Evolutionary conservation across 2,888 invertebrate species (phyloP).

Genomic region (Tuberolachnus salignus): DNA sequence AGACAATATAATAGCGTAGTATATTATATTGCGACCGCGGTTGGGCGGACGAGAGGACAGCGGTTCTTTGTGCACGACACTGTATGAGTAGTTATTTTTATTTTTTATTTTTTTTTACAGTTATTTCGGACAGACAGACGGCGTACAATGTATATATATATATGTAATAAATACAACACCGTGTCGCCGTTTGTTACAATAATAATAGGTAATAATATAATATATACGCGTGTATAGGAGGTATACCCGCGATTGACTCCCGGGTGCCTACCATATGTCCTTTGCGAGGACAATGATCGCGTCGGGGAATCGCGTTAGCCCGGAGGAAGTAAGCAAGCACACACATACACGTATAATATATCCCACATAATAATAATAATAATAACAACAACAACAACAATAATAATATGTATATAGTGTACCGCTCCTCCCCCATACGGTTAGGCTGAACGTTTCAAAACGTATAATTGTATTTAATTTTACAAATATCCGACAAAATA

Average conservation of each 20-base stretch:
- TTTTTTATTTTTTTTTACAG: neutral
- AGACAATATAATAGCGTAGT: too few species aligned
- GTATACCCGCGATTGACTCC: neutral
- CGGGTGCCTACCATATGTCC: constrained; percentile 47
- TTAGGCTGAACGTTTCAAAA: too few species aligned
- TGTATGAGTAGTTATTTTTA: neutral
- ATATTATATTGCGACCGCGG: too few species aligned
- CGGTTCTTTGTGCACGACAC: neutral
- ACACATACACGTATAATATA: neutral
- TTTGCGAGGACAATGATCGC: constrained; percentile 46
- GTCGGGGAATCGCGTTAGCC: constrained; percentile 21
- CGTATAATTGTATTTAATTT: too few species aligned
- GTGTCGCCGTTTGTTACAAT: constrained; percentile 1
- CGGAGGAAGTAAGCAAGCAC: neutral
- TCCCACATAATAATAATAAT: constrained; percentile 19
- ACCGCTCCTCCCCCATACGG: too few species aligned
- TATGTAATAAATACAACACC: neutral
- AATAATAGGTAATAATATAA: neutral
- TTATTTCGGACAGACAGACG: constrained; percentile 39
- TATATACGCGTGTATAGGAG: neutral
- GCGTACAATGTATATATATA: neutral
- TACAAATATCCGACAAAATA: too few species aligned
- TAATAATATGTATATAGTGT: neutral
- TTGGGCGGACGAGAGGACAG: neutral
- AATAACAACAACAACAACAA: too few species aligned